A percentile compares a stretch with the other conserved stretches of the same genome.
These are phyloP conservation scores for Hemibagrus guttatus DNA, from an alignment of 2,797 vertebrate species.

Conservation along the genomic window DNA sequence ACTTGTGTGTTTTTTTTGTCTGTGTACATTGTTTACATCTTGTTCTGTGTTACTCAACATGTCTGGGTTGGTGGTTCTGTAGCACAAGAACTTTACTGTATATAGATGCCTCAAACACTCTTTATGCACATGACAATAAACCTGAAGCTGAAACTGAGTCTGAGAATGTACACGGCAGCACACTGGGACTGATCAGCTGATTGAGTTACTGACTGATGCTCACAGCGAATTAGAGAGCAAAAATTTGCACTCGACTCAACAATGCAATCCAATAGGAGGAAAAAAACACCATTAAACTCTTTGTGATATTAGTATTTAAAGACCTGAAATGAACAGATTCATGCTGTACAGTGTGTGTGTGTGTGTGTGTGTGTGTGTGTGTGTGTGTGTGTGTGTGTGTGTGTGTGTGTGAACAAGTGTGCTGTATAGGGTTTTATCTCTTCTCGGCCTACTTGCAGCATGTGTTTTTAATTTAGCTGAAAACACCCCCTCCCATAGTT, in stretches of 20 bases:
- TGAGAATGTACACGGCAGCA: background rate
- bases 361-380: too few relatives aligned
- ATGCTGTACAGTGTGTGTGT: background rate
- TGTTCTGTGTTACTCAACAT: too few relatives aligned
- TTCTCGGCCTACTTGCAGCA: conserved; percentile 13
- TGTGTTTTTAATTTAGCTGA: conserved; percentile 35
- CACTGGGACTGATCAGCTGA: background rate
- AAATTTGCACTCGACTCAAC: background rate
- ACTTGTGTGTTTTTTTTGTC: too few relatives aligned
- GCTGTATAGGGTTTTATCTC: conserved; percentile 5
- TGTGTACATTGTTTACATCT: too few relatives aligned
- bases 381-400: too few relatives aligned
- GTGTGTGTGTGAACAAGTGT: conserved; percentile 1
- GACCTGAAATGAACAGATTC: background rate
- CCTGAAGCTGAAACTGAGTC: too few relatives aligned
- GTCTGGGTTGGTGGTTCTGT: too few relatives aligned
- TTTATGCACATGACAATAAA: too few relatives aligned
- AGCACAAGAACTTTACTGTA: too few relatives aligned
- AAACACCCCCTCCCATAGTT: conserved; percentile 18
- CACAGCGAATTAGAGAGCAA: background rate
- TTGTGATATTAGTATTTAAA: background rate
- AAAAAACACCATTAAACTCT: background rate
- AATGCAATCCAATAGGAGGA: background rate
- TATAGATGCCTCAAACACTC: too few relatives aligned
- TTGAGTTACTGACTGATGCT: background rate